These are phyloP conservation scores for Solenopsis fugax DNA, from an alignment of 1,140 invertebrate species.

Conservation along the genomic window DNA sequence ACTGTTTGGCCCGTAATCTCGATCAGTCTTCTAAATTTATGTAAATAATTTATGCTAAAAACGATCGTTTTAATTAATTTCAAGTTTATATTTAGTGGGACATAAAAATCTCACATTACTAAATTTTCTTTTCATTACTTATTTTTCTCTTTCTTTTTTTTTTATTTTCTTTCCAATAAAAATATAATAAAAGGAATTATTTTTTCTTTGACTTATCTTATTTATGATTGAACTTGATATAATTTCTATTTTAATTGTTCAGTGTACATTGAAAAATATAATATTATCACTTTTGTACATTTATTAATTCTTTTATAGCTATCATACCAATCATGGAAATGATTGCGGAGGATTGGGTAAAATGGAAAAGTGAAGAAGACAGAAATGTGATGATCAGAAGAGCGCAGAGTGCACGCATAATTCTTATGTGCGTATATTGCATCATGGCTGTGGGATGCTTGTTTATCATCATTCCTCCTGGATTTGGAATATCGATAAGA, in stretches of 20 bases:
- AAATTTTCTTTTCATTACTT: background rate
- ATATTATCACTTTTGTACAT: background rate
- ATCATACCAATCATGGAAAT: constrained; percentile 14
- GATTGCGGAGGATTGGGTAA: constrained; percentile 30
- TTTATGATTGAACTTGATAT: background rate
- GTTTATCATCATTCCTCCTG: background rate
- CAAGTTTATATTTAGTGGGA: too few species aligned
- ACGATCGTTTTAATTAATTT: too few species aligned
- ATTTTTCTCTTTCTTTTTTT: background rate
- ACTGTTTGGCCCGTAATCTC: too few species aligned
- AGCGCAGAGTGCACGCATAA: background rate
- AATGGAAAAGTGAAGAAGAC: background rate
- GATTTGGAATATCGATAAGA: constrained; percentile 18
- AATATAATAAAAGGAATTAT: background rate
- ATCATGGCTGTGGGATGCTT: background rate
- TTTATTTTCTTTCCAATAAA: background rate
- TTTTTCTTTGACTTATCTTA: background rate
- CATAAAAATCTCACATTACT: too few species aligned
- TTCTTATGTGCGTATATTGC: background rate
- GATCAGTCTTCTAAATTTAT: too few species aligned
- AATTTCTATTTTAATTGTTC: background rate
- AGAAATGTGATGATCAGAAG: constrained; percentile 26
- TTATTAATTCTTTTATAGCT: background rate
- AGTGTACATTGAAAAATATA: background rate
- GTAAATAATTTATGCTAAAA: too few species aligned